Conservation (phyloP, 2,113 vertebrate species). For the Chaetorhynchus papuensis region DNA sequence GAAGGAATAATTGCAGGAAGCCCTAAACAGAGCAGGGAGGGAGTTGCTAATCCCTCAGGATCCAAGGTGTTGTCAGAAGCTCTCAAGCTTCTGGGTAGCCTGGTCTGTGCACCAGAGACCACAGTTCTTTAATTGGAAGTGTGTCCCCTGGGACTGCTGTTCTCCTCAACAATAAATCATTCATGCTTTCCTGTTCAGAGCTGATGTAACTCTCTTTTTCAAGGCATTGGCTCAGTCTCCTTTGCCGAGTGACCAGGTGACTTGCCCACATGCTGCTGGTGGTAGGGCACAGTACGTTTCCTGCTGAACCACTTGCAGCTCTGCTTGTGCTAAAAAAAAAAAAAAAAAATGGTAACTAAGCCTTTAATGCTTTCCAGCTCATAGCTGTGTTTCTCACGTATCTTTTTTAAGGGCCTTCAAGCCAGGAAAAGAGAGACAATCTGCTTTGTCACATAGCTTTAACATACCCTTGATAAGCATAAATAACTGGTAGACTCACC, state of each 20-base stretch:
- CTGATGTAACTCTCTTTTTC: background rate
- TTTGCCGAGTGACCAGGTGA: background rate
- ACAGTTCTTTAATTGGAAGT: background rate
- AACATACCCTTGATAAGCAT: background rate
- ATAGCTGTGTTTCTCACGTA: background rate
- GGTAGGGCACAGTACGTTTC: background rate
- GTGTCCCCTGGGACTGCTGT: background rate
- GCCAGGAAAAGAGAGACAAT: background rate
- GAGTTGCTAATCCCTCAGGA: background rate
- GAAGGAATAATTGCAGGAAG: background rate
- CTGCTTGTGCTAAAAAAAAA: background rate
- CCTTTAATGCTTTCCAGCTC: background rate
- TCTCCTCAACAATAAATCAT: background rate
- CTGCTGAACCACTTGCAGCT: background rate
- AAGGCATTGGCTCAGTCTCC: background rate
- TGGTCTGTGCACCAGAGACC: background rate
- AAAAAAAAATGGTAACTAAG: background rate
- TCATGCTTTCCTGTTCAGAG: background rate
- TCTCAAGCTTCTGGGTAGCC: background rate
- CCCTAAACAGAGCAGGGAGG: background rate
- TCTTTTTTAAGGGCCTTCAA: background rate
- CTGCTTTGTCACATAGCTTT: background rate
- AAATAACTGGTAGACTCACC: background rate
- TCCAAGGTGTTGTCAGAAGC: background rate
- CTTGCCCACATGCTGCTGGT: background rate